Base-by-base conservation (phyloP, 2,888 invertebrate genomes). In the Drosophila kambysellisi region DNA sequence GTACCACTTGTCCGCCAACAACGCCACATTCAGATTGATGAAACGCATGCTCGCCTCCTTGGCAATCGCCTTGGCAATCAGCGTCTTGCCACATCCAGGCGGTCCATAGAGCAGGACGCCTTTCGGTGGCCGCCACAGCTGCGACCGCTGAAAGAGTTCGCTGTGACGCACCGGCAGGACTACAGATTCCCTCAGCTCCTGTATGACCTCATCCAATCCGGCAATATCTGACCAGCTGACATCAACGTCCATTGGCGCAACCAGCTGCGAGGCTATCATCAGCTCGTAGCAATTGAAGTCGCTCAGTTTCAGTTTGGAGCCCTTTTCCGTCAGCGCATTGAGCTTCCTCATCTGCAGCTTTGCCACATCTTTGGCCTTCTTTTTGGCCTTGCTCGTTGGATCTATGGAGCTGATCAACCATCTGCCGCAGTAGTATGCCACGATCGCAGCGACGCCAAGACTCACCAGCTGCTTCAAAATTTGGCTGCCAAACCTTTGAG, bases 1-100 rank as follows among this genome's bases (percentile, higher is more conserved):
- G 91, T 99, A 99, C 99, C 99, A 99, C 93, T 99, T 99, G 94
- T 99, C 99, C 0, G 98, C 98, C 15, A 99, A 94, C 63, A 98
- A 95, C 0, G 98, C 97, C 3, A 98, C 96, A 91, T 99, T 98
- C 70, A 99, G 94, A 93, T 99, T 99, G 76, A 99, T 98, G 93
- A 99, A 99, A 77, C 97, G 95, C 92, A 98, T 98, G 82, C 96
- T 97, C 2, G 98, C 97, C 93, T 98, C 98, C 92, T 97, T 97
- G 0, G 99, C 99, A 1, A 98, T 98, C 9, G 99, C 99, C 94
- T 99, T 99, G 0, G 99, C 99, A 78, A 99, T 97, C 92, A 99
- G 95, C 0, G 99, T 99, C 94, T 99, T 99, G 37, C 99, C 99
- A 94, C 99, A 99, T 29, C 99, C 95, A 50, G 99, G 99, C 29